Evolutionary conservation across 1,140 invertebrate species (phyloP).

Genomic region (Brachystomella parvula): DNA sequence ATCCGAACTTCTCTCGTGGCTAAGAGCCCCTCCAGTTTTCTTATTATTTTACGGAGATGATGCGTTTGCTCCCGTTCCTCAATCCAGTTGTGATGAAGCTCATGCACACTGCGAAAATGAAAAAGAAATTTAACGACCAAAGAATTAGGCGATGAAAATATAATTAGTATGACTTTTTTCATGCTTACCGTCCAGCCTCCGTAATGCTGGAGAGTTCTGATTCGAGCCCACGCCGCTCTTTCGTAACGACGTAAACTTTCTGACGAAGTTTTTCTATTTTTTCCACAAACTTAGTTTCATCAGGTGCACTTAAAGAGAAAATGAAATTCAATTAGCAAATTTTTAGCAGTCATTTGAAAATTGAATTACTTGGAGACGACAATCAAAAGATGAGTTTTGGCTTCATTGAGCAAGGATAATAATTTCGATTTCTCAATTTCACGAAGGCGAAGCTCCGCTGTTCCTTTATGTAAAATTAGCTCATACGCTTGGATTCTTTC

Average conservation of each 20-base stretch:
- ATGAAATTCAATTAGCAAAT: background rate
- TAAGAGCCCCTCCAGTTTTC: conserved; percentile 20
- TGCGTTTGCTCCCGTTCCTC: conserved; percentile 24
- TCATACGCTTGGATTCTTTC: conserved; percentile 30
- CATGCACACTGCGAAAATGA: conserved; percentile 22
- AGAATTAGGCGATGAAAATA: background rate
- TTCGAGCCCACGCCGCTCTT: conserved; percentile 25
- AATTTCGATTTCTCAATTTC: conserved; percentile 33
- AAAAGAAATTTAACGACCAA: background rate
- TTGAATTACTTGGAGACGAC: conserved; percentile 26
- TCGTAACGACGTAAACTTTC: conserved; percentile 24
- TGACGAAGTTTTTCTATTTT: conserved; percentile 28
- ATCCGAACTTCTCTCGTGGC: conserved; percentile 20
- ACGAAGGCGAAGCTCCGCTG: conserved; percentile 17
- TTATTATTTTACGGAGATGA: conserved; percentile 20
- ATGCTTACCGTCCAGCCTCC: conserved; percentile 14
- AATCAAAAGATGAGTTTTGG: conserved; percentile 27
- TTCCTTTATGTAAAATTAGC: conserved; percentile 27
- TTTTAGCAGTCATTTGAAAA: background rate
- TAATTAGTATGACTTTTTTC: background rate
- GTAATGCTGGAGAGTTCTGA: conserved; percentile 23
- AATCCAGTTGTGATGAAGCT: conserved; percentile 27
- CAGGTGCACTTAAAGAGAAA: conserved; percentile 24
- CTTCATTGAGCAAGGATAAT: conserved; percentile 17
- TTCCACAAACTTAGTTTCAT: conserved; percentile 20